Evolutionary conservation across 2,113 vertebrate species (phyloP), one percentile per base, ranked within the genome.

Genomic region (Oriolus oriolus): DNA sequence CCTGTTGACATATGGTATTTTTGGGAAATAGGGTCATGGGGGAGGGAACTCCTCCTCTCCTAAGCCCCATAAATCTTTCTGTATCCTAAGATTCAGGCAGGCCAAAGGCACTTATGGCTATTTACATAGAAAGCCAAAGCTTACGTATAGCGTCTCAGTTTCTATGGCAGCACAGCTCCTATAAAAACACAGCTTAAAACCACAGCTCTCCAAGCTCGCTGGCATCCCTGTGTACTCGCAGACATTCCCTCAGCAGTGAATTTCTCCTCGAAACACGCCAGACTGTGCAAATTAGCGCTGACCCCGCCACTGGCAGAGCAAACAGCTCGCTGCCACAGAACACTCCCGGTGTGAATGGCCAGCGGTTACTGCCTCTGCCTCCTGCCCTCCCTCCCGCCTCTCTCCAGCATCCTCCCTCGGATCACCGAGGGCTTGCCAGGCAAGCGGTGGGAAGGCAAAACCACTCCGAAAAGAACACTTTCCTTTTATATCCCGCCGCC

Each of bases 151-250:
- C 50, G 35, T 89, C 68, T 81, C 60, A 37, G 84, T 95, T 95
- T 96, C 91, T 91, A 76, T 76, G 84, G 87, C 73, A 96, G 95
- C 77, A 89, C 53, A 89, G 77, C 56, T 92, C 77, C 64, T 41
- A 24, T 26, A 90, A 90, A 89, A 94, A 64, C 64, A 59, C 57
- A 79, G 49, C 37, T 90, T 37, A 92, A 92, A 91, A 93, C 31
- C 77, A 44, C 37, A 76, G 37, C 31, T 93, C 74, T 79, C 23
- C 63, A 69, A 56, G 61, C 39, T 89, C 37, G 30, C 56, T 11
- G 13, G 65, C 81, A 91, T 68, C 50, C 39, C 50, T 0, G 3
- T 26, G 28, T 26, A 33, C 64, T 66, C 6, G 4, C 42, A 78
- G 68, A 52, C 64, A 45, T 37, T 74, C 41, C 39, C 42, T 47